Base-by-base conservation (phyloP, 2,888 invertebrate species). In the Oxyscelio sp. region DNA sequence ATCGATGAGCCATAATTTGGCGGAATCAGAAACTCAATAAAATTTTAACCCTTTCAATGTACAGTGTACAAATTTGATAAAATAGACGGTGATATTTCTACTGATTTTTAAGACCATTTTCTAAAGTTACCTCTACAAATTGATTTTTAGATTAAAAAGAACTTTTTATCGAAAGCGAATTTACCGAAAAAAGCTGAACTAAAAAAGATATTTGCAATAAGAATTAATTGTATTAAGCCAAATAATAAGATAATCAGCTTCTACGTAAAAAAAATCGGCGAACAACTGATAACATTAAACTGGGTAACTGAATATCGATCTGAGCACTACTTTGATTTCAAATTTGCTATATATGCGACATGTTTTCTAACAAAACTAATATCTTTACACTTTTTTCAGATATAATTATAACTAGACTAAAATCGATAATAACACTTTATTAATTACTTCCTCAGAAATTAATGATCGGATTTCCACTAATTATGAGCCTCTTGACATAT, bases 321-420 rank as follows among this genome's bases (percentile, higher is more conserved):
- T 9, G 19, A n/a, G 9, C 61, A 73, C 38, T 50, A 73, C 50
- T 59, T 73, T 43, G 58, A 48, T 58, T 71, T 34, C 24, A 11
- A 61, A 73, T 61, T 40, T 61, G 45, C 52, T n/a, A 24, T 21
- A 61, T 52, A 52, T 73, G 15, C 52, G 38, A 21, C 45, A 54
- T 56, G 50, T 65, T 73, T 38, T 15, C 40, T 65, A 63, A 63
- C 17, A 54, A 74, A 74, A 63, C 74, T 45, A 74, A 74, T 74
- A 74, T 50, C 40, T 27, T 17, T 19, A 50, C 52, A 73, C n/a
- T 74, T 63, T 34, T 74, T 52, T 6, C 4, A 17, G 27, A 54
- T 52, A 54, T 74, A 74, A 74, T 74, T 74, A 74, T 63, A 21
- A 19, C 38, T 61, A 27, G 15, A 34, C 19, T 21, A 27, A 38